Conservation (phyloP, 2,113 vertebrate species). For the Eulacestoma nigropectus region DNA sequence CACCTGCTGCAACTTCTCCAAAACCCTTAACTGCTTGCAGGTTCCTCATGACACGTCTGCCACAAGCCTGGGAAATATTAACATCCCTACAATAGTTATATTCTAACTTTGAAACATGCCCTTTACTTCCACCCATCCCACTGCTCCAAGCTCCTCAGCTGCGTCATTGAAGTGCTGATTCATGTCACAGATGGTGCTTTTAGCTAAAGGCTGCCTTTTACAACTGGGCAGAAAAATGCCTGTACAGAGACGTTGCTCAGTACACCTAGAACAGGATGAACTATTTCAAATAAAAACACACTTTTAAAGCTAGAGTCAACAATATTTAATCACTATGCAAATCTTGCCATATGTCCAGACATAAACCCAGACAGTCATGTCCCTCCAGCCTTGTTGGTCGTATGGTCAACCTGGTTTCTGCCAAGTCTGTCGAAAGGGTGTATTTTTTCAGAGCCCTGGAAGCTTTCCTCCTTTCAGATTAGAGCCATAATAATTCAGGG, state of each 20-base stretch:
- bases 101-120: neutral
- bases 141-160: neutral
- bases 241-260: neutral
- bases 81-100: neutral
- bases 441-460: neutral
- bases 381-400: neutral
- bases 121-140: neutral
- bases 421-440: neutral
- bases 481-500: neutral
- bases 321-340: neutral
- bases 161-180: neutral
- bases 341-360: neutral
- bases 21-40: neutral
- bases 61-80: neutral
- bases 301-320: neutral
- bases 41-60: neutral
- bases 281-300: neutral
- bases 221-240: neutral
- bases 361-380: neutral
- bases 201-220: neutral
- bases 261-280: neutral
- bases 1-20: neutral
- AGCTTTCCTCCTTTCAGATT: neutral
- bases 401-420: neutral
- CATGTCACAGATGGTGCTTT: neutral